These are phyloP conservation scores for Amniataba percoides DNA, from an alignment of 2,797 vertebrate genomes.

Conservation along the genomic window DNA sequence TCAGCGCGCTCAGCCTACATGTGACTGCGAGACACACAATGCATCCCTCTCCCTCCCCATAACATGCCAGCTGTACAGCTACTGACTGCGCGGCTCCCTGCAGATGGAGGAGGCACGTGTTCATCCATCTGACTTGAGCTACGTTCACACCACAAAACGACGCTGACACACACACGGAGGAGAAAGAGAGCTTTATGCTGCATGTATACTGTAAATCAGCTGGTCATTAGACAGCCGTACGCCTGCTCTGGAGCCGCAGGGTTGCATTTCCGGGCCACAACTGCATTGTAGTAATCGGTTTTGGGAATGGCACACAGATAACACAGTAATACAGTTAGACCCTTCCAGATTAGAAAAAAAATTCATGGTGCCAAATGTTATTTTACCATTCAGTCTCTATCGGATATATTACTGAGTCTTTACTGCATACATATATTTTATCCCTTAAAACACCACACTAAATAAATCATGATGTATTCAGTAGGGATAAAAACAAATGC, in stretches of 20 bases:
- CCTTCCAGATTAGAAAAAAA: not conserved
- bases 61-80: constrained; percentile 72
- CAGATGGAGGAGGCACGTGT: constrained; percentile 79
- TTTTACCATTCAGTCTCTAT: not conserved
- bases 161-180: constrained; percentile 34
- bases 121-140: constrained; percentile 79
- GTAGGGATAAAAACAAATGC: not conserved
- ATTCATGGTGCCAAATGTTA: not conserved
- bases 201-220: constrained; percentile 22
- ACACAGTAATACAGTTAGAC: not conserved
- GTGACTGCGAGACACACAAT: constrained; percentile 63
- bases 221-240: constrained; percentile 18
- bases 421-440: too few species aligned
- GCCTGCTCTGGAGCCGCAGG: constrained; percentile 22
- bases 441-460: not conserved
- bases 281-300: constrained; percentile 9
- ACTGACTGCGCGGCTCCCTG: constrained; percentile 64
- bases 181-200: constrained; percentile 3
- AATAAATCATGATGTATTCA: not conserved
- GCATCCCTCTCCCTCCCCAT: constrained; percentile 36
- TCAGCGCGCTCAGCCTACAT: constrained; percentile 42
- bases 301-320: constrained; percentile 11
- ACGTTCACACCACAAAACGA: constrained; percentile 61
- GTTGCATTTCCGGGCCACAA: not conserved
- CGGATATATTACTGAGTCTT: not conserved